These are phyloP conservation scores for Rhagologus leucostigma DNA, from an alignment of 2,113 vertebrate genomes.

Conservation along the genomic window DNA sequence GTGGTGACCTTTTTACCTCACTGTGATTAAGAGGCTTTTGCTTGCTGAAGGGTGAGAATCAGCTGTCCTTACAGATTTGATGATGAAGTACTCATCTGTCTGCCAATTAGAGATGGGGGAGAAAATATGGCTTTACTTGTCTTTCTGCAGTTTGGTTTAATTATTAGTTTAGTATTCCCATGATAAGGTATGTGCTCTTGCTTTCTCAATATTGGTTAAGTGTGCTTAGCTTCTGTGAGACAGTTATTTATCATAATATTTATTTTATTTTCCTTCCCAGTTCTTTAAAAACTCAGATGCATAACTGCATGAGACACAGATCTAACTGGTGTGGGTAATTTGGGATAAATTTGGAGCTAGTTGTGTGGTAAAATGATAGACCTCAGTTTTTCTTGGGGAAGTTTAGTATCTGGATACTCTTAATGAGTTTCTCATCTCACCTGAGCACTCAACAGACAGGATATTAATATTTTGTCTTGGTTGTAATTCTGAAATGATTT, in stretches of 20 bases:
- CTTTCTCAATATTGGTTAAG: background rate
- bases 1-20: background rate
- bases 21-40: background rate
- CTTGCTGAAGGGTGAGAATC: background rate
- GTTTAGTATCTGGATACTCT: background rate
- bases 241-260: background rate
- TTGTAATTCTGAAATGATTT: background rate
- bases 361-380: background rate
- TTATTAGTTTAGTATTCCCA: background rate
- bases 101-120: background rate
- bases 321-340: background rate
- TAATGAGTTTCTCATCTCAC: background rate
- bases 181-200: background rate
- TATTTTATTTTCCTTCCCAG: background rate
- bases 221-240: background rate
- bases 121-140: background rate
- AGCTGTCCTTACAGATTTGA: background rate
- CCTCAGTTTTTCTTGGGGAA: background rate
- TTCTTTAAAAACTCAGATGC: background rate
- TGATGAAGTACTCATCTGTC: background rate
- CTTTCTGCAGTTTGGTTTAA: background rate
- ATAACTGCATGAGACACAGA: background rate
- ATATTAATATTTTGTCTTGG: background rate
- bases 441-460: background rate
- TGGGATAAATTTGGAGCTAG: background rate